Percentiles rank a stretch among this genome's conserved stretches.
Evolutionary conservation across 2,888 invertebrate species (phyloP).

Genomic region (Meghimatium bilineatum): DNA sequence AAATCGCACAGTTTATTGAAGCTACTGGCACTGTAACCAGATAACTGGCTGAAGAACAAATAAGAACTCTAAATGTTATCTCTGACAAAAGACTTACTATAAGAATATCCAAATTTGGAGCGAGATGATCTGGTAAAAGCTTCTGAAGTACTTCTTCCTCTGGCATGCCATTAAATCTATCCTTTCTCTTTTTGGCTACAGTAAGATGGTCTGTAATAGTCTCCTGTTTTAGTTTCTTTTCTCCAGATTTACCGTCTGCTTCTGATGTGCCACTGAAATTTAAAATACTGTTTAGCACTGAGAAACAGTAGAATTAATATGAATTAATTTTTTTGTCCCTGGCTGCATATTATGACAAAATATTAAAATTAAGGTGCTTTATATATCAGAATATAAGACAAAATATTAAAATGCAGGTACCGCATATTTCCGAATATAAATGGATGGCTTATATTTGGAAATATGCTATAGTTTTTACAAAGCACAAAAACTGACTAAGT

Average conservation of each 20-base stretch:
- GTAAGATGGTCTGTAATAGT: conserved; percentile 77
- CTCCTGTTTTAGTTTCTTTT: conserved; percentile 70
- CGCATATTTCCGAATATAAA: too few relatives aligned
- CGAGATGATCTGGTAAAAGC: conserved; percentile 94
- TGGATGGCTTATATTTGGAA: too few relatives aligned
- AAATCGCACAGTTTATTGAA: too few relatives aligned
- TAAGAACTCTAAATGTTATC: too few relatives aligned
- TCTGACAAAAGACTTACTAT: conserved; percentile 88
- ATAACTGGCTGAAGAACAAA: too few relatives aligned
- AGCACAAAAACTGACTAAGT: too few relatives aligned
- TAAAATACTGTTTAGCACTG: neutral
- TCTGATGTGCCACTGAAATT: conserved; percentile 9
- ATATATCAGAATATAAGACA: too few relatives aligned
- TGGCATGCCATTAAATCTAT: conserved; percentile 82
- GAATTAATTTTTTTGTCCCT: neutral
- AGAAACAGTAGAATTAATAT: neutral
- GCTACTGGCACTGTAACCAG: too few relatives aligned
- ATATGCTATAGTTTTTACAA: too few relatives aligned
- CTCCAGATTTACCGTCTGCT: conserved; percentile 41
- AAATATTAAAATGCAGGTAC: too few relatives aligned
- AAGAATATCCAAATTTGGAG: conserved; percentile 95
- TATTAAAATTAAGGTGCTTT: too few relatives aligned
- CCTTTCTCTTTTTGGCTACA: conserved; percentile 80
- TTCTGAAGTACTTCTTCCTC: conserved; percentile 96
- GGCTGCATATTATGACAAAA: too few relatives aligned